Percentiles rank a stretch among this genome's conserved stretches.
Conservation (phyloP, 2,797 vertebrate genomes). For the Acanthopagrus latus region DNA sequence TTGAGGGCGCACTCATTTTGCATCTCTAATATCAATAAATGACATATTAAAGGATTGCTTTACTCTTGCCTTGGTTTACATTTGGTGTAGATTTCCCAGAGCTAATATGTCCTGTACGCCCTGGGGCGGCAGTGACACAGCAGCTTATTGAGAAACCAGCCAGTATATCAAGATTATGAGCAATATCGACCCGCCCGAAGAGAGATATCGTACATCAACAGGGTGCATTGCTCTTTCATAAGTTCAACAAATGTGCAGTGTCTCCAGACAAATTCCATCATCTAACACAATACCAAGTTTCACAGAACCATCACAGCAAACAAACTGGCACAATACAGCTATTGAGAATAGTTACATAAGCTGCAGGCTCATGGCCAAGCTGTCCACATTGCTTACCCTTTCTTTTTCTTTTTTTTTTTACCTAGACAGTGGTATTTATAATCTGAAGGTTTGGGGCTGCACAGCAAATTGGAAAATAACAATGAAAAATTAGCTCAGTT, state of each 20-base stretch:
- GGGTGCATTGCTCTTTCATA: slow-evolving; percentile 63
- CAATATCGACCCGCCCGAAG: slow-evolving; percentile 34
- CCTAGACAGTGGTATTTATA: slow-evolving; percentile 56
- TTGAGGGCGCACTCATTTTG: slow-evolving; percentile 6
- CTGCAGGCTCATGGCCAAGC: slow-evolving; percentile 55
- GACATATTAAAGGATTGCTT: slow-evolving; percentile 22
- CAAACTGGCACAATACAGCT: slow-evolving; percentile 62
- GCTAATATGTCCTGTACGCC: slow-evolving; percentile 32
- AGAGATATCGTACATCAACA: slow-evolving; percentile 61
- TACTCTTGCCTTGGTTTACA: slow-evolving; percentile 21
- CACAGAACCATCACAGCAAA: slow-evolving; percentile 58
- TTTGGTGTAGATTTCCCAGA: slow-evolving; percentile 51
- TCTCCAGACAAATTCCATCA: slow-evolving; percentile 53
- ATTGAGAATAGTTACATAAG: slow-evolving; percentile 65
- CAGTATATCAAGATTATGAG: slow-evolving; percentile 55
- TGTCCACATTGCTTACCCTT: slow-evolving; percentile 65
- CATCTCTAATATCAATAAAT: slow-evolving; percentile 5
- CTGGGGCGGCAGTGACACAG: slow-evolving; percentile 24
- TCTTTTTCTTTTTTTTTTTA: slow-evolving; percentile 41
- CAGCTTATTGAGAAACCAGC: slow-evolving; percentile 50
- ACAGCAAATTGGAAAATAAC: neutral
- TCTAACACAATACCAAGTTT: slow-evolving; percentile 60
- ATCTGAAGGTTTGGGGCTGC: slow-evolving; percentile 1
- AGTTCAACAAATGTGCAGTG: slow-evolving; percentile 54
- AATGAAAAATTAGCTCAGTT: slow-evolving; percentile 4